phyloP scores from a whole-genome alignment of 2,888 invertebrate species.

The Hedychridium roseum region DNA sequence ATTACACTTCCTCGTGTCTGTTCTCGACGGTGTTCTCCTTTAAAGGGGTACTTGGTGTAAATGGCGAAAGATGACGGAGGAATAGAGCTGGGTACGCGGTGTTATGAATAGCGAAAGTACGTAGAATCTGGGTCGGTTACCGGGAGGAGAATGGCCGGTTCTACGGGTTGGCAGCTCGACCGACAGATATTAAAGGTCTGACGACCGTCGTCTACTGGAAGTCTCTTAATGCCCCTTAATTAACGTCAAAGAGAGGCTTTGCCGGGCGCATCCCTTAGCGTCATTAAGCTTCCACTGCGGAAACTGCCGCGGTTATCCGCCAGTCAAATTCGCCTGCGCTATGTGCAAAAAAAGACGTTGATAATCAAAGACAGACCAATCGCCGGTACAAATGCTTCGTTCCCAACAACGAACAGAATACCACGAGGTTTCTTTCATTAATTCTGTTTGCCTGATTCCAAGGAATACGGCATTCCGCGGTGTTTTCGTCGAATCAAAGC shows the following conservation, averaged over 20 bases:
- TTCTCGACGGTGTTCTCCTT: too few relatives aligned
- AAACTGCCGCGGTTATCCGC: constrained; percentile 35
- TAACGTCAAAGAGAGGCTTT: constrained; percentile 38
- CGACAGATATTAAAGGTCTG: constrained; percentile 40
- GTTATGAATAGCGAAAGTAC: constrained; percentile 32
- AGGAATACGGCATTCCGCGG: too few relatives aligned
- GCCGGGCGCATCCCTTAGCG: constrained; percentile 32
- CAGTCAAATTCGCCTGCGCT: too few relatives aligned
- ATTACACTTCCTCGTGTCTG: too few relatives aligned
- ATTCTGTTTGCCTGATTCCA: too few relatives aligned
- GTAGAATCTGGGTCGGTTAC: constrained; percentile 35
- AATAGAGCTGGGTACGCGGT: constrained; percentile 4
- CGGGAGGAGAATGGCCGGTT: constrained; percentile 31
- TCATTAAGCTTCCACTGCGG: constrained; percentile 23
- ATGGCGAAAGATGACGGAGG: neutral
- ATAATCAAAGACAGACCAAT: too few relatives aligned
- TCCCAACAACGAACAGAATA: too few relatives aligned
- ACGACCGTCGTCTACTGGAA: constrained; percentile 34
- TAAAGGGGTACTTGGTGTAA: too few relatives aligned
- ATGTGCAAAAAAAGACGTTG: too few relatives aligned
- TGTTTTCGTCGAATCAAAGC: too few relatives aligned
- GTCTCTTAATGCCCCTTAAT: constrained; percentile 46
- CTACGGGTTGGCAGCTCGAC: constrained; percentile 27
- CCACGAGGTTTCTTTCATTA: too few relatives aligned
- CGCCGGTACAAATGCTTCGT: too few relatives aligned